Evolutionary conservation across 2,797 vertebrate species (phyloP), one percentile per base, ranked within the genome.

Genomic region (Anomalospiza imberbis): DNA sequence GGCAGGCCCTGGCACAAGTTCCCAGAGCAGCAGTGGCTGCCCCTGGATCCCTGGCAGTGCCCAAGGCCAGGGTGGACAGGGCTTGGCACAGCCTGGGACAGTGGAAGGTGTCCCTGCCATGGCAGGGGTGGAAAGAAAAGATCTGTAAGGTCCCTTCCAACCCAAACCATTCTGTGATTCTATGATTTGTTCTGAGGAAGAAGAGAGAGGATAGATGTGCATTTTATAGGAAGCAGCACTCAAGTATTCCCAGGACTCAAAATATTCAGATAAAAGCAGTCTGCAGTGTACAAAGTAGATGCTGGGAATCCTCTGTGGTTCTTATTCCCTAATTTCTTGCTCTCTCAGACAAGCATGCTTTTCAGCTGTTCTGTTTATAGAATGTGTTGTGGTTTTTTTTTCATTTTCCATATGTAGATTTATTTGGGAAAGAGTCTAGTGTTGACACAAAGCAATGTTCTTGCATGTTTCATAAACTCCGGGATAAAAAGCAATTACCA

Each of bases 201-300:
- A 3, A 65, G 32, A n/a, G 22, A 42, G 12, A 55, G 60, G 8
- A 44, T 0, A 42, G 4, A 36, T 4, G 12, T 0, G 5, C 1
- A 51, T 76, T 93, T 25, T 25, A 58, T 1, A 74, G 57, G 25
- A 66, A 54, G 11, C 20, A 77, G 31, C 0, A 2, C 28, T 13
- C 40, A 36, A 21, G 12, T 12, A n/a, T 47, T 88, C 32, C 29
- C 9, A 51, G 36, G 31, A 71, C 7, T 19, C 54, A 2, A 63
- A 95, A 54, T n/a, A 53, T 12, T 42, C 40, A 32, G 38, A 67
- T 29, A 58, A 62, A 83, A 73, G 48, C 31, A 77, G 47, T 10
- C 50, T 67, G 34, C 32, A 62, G 16, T 20, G 18, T n/a, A 63
- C 7, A 54, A 34, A 60, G 6, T 28, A 47, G 34, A 66, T 45